phyloP scores from a whole-genome alignment of 2,113 vertebrate genomes.

The Climacteris rufus region DNA sequence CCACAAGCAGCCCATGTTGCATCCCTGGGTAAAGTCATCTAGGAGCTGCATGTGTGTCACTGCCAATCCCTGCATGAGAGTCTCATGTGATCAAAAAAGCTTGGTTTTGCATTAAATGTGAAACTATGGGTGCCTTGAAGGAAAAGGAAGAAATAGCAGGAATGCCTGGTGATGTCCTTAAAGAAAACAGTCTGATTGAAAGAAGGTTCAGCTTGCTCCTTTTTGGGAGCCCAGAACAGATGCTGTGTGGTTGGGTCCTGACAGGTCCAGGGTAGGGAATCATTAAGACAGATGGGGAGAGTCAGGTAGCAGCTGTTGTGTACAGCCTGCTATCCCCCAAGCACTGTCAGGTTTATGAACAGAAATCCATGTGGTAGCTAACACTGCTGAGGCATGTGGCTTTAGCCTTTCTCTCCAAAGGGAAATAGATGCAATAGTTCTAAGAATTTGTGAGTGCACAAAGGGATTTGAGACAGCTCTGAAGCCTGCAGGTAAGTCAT shows the following conservation, averaged over 20 bases:
- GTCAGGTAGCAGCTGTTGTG: background rate
- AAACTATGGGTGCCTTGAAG: background rate
- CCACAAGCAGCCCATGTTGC: background rate
- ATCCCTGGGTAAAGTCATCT: background rate
- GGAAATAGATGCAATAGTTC: background rate
- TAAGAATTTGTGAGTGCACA: background rate
- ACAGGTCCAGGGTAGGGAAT: background rate
- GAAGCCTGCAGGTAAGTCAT: background rate
- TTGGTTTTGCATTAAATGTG: background rate
- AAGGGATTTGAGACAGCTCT: background rate
- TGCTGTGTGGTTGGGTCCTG: background rate
- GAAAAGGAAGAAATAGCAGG: background rate
- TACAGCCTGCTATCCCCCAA: background rate
- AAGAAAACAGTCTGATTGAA: background rate
- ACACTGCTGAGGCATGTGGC: background rate
- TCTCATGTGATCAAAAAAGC: background rate
- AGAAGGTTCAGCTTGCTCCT: background rate
- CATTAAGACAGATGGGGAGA: background rate
- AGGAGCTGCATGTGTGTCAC: background rate
- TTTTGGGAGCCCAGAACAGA: background rate
- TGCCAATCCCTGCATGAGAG: background rate
- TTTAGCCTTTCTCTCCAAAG: background rate
- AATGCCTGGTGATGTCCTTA: background rate
- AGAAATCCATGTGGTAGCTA: background rate
- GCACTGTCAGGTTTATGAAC: background rate